A percentile compares a stretch with the other conserved stretches of the same genome.
Conservation (phyloP, 2,113 vertebrate species). For the Todiramphus chloris region DNA sequence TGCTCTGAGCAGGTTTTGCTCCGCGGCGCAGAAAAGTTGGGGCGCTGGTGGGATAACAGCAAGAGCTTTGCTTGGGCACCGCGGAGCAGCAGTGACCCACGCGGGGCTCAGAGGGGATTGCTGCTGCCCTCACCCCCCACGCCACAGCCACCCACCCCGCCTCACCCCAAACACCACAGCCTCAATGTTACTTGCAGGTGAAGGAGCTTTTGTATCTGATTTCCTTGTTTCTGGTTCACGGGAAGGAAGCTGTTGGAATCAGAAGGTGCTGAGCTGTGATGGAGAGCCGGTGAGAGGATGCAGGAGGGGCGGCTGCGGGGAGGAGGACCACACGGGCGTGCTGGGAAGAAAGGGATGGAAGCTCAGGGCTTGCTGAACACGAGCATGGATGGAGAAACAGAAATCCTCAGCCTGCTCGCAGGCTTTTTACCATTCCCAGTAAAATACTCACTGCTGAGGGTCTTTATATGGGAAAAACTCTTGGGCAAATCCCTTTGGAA, state of each 20-base stretch:
- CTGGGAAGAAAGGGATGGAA: not conserved
- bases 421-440: not conserved
- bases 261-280: not conserved
- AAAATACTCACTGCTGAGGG: not conserved
- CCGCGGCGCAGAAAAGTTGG: not conserved
- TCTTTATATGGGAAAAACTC: not conserved
- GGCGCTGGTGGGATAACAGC: not conserved
- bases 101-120: not conserved
- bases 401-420: not conserved
- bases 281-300: not conserved
- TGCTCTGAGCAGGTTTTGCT: not conserved
- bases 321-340: not conserved
- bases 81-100: not conserved
- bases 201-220: constrained; percentile 53
- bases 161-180: not conserved
- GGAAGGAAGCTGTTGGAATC: not conserved
- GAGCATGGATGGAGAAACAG: not conserved
- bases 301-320: fast-evolving
- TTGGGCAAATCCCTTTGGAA: not conserved
- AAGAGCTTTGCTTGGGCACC: not conserved
- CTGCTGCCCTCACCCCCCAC: not conserved
- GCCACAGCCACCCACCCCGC: not conserved
- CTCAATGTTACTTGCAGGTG: not conserved
- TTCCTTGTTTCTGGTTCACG: constrained; percentile 15
- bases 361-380: not conserved